Conservation (phyloP, 2,888 invertebrate genomes). For the Coelinius sp. region DNA sequence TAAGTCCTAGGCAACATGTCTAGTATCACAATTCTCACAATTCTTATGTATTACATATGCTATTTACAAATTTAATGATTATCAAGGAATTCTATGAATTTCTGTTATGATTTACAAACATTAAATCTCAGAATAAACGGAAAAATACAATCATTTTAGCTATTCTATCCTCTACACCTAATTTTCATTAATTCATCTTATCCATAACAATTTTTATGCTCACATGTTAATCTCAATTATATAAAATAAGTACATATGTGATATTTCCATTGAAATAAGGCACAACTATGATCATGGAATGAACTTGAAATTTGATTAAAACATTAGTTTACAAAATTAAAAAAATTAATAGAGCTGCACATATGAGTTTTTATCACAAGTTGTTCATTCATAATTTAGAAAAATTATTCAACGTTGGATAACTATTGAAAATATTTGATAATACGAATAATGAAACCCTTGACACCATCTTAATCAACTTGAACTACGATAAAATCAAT, state of each 20-base stretch:
- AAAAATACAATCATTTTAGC: background rate
- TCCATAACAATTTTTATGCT: background rate
- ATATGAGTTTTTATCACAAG: background rate
- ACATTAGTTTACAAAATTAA: background rate
- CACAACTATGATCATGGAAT: background rate
- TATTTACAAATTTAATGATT: background rate
- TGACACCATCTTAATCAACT: no score
- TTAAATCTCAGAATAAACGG: background rate
- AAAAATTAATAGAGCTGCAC: background rate
- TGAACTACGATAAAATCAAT: no score
- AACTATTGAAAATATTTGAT: background rate
- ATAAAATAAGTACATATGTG: background rate
- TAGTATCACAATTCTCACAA: constrained; percentile 67
- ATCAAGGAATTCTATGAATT: background rate
- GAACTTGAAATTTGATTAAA: background rate
- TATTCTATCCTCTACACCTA: background rate
- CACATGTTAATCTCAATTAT: background rate
- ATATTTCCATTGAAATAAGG: background rate
- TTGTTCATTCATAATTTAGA: background rate
- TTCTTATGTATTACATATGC: constrained; percentile 10
- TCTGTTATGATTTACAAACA: background rate
- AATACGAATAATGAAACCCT: background rate
- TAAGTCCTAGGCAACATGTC: constrained; percentile 57
- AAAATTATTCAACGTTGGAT: background rate
- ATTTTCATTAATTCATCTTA: background rate